Base-by-base conservation (phyloP, 1,140 invertebrate species). In the Bacillus rossius region DNA sequence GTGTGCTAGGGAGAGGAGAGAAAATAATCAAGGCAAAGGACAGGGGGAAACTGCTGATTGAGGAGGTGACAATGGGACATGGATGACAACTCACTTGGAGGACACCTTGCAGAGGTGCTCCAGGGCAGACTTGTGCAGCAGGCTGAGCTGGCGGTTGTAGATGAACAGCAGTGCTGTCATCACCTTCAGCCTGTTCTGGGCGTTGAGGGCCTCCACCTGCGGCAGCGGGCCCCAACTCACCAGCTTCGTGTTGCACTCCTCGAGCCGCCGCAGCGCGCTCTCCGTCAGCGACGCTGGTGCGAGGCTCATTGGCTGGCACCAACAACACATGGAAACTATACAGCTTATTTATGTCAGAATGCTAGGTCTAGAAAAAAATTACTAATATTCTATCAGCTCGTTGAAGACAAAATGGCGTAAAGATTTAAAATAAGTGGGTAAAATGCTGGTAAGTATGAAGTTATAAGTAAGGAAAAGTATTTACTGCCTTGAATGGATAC, bases 171-270 rank as follows among this genome's bases (percentile, higher is more conserved):
- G 73, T 52, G 91, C 88, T 13, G 91, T 88, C 79, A 94, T 84
- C 10, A 95, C 86, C 73, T 87, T 83, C 59, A 92, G 79, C 55
- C 92, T 80, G 68, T 93, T 94, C 69, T 91, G 87, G 38, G 91
- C 88, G 75, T 90, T 89, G 10, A 94, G 77, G n/a, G 79, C 81
- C 73, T 94, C 90, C 26, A 93, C 83, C 74, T 93, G 90, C 42
- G 89, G 81, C 56, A 92, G 78, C 38, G 92, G 92, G 5, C 92
- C 92, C 86, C 91, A 91, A 65, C 83, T 87, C 34, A 94, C 86
- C 48, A 89, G 80, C 68, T 91, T 88, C 16, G 85, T 86, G 65
- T 93, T 91, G 65, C 89, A 90, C 71, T 92, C 88, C 73, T 94
- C 90, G 76, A 91, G 87, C 61, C 91, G 79, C 29, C 87, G 75